Evolutionary conservation across 2,113 vertebrate species (phyloP), one percentile per base, ranked within the genome.

Genomic region (Girardinichthys multiradiatus): DNA sequence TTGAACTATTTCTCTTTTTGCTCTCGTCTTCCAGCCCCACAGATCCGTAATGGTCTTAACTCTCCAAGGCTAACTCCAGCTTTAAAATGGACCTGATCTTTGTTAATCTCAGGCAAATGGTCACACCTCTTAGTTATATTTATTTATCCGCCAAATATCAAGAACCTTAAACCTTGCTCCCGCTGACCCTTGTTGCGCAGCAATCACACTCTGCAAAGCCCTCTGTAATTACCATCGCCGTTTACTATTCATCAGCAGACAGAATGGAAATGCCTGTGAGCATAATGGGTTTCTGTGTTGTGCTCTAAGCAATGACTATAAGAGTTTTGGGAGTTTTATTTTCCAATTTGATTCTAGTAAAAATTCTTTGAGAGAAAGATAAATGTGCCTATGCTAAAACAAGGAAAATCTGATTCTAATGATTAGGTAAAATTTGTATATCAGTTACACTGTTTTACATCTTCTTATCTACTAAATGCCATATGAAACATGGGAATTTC

Each of bases 101-200:
- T 70, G 67, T 82, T 80, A 80, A 69, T 67, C 13, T 57, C 65
- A 13, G 64, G 54, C 57, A 57, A 58, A 26, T 2, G 11, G 58
- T 60, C 70, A 68, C 81, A 82, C 80, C 82, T 86, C 59, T 82
- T 37, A 65, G 84, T 85, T 80, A 70, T 89, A 89, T 90, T 91
- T 91, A 85, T 88, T 88, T 91, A 76, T 80, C 69, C 42, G 42
- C 63, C 64, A 88, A 88, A 91, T 86, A 88, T 87, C 82, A 88
- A 77, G 83, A 79, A 82, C 78, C 80, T 81, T 82, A 80, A 91
- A 81, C 84, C 82, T 69, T 84, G 74, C 77, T 80, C 86, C 66
- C 10, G 4, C 63, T 83, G 87, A 89, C 90, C 84, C 80, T 79
- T 9, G 12, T 33, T 37, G 78, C 17, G 27, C 68, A 64, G 77